Evolutionary conservation across 53 echinoderm and acorn worm genomes (phyloP), one percentile per base, ranked within the genome.

Genomic region (Holothuria scabra): DNA sequence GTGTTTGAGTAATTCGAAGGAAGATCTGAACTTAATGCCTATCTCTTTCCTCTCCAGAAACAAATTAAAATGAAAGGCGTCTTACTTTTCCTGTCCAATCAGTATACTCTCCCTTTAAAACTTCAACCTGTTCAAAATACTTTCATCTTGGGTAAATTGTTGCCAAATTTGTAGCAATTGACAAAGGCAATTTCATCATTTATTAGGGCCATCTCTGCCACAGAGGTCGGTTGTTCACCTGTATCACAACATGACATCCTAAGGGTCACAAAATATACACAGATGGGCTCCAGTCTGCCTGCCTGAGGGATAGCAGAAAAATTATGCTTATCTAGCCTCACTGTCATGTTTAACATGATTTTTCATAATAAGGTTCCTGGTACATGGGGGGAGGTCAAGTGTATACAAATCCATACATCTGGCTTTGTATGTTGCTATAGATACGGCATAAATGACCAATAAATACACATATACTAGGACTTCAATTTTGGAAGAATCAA

Each of bases 121-220:
- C 8, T 29, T n/a, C n/a, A 41, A 41, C 34, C 69, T 41, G 34
- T 44, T 22, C 21, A 21, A 29, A 69, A 69, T 37, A 34, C 41
- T 11, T 37, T 41, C 41, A 37, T 41, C 69, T n/a, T n/a, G 1
- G 41, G 22, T 69, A 69, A 69, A 69, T 69, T 69, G 69, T 69
- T 69, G 69, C 69, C 69, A 69, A 69, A 69, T 69, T 69, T 69
- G 69, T 69, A 69, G 69, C 69, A 69, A 69, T 69, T 69, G 69
- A 69, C 69, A 69, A 69, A 69, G 41, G 34, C 69, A 69, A 69
- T 69, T 69, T 69, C 69, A 34, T 41, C 34, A 69, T 69, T 69
- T 69, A 69, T 37, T 52, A 41, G 69, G 14, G 35, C 69, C 69
- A 69, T 69, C 69, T 44, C 41, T 34, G 69, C 35, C 12, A 37